Evolutionary conservation across 1,140 invertebrate species (phyloP).

Genomic region (Papilio machaon): DNA sequence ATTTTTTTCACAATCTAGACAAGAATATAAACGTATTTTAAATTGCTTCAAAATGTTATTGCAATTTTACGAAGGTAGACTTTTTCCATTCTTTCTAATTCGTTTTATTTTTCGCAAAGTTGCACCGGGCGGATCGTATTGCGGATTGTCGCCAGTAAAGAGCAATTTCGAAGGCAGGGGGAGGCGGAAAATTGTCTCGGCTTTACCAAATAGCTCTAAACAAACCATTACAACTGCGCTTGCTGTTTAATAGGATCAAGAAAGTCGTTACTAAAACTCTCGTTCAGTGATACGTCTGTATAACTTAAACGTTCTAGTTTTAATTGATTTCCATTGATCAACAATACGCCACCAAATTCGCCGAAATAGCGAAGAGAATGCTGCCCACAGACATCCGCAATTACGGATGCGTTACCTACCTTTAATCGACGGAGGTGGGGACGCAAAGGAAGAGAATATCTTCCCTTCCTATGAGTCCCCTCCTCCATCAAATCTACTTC

Average conservation of each 20-base stretch:
- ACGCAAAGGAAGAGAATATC: no score
- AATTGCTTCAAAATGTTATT: neutral
- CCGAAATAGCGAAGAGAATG: no score
- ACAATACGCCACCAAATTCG: no score
- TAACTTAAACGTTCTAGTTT: no score
- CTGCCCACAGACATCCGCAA: no score
- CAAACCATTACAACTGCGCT: slow-evolving; percentile 12
- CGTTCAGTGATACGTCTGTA: neutral
- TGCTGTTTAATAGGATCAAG: slow-evolving; percentile 17
- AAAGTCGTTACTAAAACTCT: neutral
- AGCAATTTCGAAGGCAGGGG: neutral
- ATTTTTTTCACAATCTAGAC: neutral
- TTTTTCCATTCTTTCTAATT: slow-evolving; percentile 4
- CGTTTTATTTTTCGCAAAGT: slow-evolving; percentile 11
- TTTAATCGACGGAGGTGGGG: no score
- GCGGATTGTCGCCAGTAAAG: slow-evolving; percentile 16
- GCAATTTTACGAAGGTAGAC: neutral
- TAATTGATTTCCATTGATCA: no score
- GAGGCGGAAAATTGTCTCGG: slow-evolving; percentile 16
- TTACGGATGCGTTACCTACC: no score
- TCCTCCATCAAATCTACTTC: no score
- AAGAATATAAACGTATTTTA: neutral
- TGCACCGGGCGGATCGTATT: neutral
- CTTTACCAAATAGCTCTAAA: slow-evolving; percentile 14
- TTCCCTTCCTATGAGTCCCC: no score